phyloP scores from a whole-genome alignment of 2,888 invertebrate genomes.

The Chaetogeoica ovagalla region DNA sequence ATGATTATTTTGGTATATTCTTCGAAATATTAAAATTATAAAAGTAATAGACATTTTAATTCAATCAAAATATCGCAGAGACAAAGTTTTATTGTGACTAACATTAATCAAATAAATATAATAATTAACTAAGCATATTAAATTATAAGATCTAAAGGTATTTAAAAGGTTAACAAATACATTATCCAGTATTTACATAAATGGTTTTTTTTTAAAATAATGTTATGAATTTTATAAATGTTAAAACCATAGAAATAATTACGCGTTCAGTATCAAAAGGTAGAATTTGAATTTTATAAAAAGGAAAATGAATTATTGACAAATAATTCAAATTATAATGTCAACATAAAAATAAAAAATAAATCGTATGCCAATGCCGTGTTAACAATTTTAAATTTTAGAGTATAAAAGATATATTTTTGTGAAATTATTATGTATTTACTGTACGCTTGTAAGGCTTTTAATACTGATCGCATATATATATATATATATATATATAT shows the following conservation, averaged over 20 bases:
- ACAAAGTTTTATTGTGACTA: conserved; percentile 21
- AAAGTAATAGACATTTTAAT: background rate
- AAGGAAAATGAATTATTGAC: background rate
- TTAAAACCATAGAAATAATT: conserved; percentile 27
- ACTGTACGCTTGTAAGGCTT: background rate
- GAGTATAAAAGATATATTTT: background rate
- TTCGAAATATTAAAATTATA: conserved; percentile 5
- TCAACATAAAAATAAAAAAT: background rate
- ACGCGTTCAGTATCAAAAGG: conserved; percentile 40
- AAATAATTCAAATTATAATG: background rate
- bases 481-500: too few relatives aligned
- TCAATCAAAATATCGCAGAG: background rate
- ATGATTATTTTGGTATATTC: background rate
- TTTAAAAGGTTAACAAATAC: conserved; percentile 30
- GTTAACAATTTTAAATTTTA: background rate
- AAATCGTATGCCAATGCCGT: background rate
- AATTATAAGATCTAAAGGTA: conserved; percentile 33
- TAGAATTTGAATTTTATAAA: background rate
- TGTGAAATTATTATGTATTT: background rate
- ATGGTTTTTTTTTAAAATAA: background rate
- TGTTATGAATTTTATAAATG: background rate
- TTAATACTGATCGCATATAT: conserved; percentile 33
- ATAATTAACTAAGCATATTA: conserved; percentile 5
- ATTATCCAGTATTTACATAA: conserved; percentile 31
- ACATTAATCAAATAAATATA: conserved; percentile 34